Percentiles rank a stretch among this genome's conserved stretches.
These are phyloP conservation scores for Vesta saturnalis DNA, from an alignment of 2,888 invertebrate species.

Conservation along the genomic window DNA sequence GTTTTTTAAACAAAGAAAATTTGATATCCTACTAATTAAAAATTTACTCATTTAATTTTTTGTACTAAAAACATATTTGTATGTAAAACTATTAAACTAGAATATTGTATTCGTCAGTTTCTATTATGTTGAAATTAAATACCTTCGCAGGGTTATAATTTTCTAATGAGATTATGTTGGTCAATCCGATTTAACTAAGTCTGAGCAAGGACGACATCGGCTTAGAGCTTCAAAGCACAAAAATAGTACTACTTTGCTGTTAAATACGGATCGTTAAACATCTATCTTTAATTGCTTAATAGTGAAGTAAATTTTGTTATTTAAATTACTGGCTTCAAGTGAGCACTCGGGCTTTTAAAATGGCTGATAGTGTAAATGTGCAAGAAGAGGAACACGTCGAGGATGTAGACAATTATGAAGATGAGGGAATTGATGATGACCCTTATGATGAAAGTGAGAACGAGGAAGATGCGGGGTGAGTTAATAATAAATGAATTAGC, in stretches of 20 bases:
- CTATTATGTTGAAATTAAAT: conserved; percentile 13
- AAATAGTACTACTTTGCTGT: conserved; percentile 20
- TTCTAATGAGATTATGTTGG: conserved; percentile 41
- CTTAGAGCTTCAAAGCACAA: conserved; percentile 27
- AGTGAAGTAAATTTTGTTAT: conserved; percentile 1
- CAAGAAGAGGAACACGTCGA: background rate
- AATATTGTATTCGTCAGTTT: too few relatives aligned
- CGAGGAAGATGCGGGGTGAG: background rate
- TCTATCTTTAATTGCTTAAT: background rate
- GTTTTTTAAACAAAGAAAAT: too few relatives aligned
- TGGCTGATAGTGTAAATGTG: conserved; percentile 5
- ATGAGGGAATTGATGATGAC: too few relatives aligned
- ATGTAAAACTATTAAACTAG: too few relatives aligned
- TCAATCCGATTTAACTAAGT: conserved; percentile 42
- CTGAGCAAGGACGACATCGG: conserved; percentile 30
- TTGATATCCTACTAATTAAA: too few relatives aligned
- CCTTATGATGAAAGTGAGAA: background rate
- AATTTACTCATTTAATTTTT: background rate
- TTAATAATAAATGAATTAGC: too few relatives aligned
- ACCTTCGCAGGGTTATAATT: conserved; percentile 19
- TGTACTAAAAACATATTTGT: too few relatives aligned
- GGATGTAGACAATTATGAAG: conserved; percentile 3
- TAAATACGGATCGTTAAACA: conserved; percentile 3
- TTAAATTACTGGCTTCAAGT: background rate
- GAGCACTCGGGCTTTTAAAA: background rate